Evolutionary conservation across 2,888 invertebrate species (phyloP), one percentile per base, ranked within the genome.

Genomic region (Synergus umbraculus): DNA sequence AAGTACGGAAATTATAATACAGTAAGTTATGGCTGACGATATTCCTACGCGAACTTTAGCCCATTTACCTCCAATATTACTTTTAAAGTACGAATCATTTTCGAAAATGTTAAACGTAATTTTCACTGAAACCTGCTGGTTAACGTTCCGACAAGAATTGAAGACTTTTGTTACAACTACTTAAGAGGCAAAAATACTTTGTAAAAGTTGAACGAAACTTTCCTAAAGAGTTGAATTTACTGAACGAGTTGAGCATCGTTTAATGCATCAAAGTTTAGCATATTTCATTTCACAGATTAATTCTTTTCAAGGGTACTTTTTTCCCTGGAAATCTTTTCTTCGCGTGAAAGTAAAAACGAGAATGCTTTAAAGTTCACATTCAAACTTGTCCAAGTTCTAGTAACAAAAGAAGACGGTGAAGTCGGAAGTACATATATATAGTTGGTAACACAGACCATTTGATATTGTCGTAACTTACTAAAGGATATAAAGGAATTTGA

Each of bases 1-100:
- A 73, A 73, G 73, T 73, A 73, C 29, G 73, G 49, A 73, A 73
- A 73, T 73, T 73, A 73, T 73, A 73, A 73, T 73, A 73, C 73
- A 73, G 49, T 73, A 73, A 73, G 73, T 73, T 73, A 73, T 73
- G 12, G 60, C 18, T 12, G 46, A 46, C 46, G 66, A 66, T 66
- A 66, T 66, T 66, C 44, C 54, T 54, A n/a, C 54, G 46, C 54
- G 54, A 73, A 73, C 73, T 73, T 73, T 54, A 37, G 22, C 49
- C 69, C 73, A 54, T 73, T 73, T 49, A 49, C n/a, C 22, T 29
- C 54, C 73, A 54, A 15, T 49, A 73, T 73, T 73, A 73, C 49
- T 73, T 73, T 73, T 54, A 37, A 73, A 73, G 54, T 73, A 37
- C 49, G 54, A 73, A 73, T 73, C n/a, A 73, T 73, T 73, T 73